Conservation (phyloP, 2,888 invertebrate genomes). For the Tachina grossa region DNA sequence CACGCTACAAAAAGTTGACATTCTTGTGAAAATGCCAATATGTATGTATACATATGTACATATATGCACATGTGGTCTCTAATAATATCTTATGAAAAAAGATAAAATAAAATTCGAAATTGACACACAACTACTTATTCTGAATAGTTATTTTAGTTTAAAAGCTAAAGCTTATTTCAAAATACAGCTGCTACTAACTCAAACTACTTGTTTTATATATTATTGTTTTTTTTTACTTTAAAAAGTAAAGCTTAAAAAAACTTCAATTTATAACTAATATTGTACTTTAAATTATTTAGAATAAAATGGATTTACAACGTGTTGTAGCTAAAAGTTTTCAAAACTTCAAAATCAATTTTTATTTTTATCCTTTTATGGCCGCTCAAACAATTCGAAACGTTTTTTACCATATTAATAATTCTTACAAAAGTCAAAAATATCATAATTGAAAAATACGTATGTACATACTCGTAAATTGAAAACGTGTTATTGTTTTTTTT, state of each 20-base stretch:
- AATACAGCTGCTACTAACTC: too few relatives aligned
- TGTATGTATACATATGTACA: too few relatives aligned
- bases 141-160: too few relatives aligned
- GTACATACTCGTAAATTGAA: constrained; percentile 36
- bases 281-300: background rate
- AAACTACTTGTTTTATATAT: too few relatives aligned
- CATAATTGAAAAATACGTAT: constrained; percentile 22
- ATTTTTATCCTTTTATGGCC: constrained; percentile 66
- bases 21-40: too few relatives aligned
- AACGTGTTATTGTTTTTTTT: constrained; percentile 58
- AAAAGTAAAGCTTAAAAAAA: background rate
- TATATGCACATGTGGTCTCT: too few relatives aligned
- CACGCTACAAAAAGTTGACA: too few relatives aligned
- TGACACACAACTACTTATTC: too few relatives aligned
- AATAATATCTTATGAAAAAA: too few relatives aligned
- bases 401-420: constrained; percentile 57
- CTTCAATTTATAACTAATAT: background rate
- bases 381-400: constrained; percentile 38
- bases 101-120: too few relatives aligned
- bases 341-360: constrained; percentile 42
- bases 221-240: background rate
- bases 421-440: constrained; percentile 47
- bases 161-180: too few relatives aligned
- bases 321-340: background rate
- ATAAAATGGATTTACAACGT: background rate